Conservation (phyloP, 1,140 invertebrate genomes). For the Rhyacophila brunnea region DNA sequence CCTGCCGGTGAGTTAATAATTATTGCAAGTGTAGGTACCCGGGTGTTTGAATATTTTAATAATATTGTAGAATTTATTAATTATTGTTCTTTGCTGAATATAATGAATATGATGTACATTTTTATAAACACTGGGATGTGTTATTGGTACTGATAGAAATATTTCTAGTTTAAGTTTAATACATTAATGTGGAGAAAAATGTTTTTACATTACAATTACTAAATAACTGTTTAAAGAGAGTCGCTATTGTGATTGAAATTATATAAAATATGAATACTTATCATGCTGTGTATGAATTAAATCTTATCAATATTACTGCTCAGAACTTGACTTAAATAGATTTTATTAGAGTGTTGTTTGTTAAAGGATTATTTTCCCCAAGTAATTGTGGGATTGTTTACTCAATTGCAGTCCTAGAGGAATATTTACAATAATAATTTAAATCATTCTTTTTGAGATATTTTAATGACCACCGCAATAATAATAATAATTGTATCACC, state of each 20-base stretch:
- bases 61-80: too few relatives aligned
- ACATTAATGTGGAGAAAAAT: constrained; percentile 7
- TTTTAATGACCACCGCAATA: too few relatives aligned
- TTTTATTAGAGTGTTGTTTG: neutral
- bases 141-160: constrained; percentile 18
- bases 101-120: neutral
- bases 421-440: neutral
- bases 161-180: constrained; percentile 19
- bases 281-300: constrained; percentile 28
- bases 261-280: constrained; percentile 22
- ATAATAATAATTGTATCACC: too few relatives aligned
- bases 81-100: too few relatives aligned
- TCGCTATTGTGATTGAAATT: constrained; percentile 28
- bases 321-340: constrained; percentile 10
- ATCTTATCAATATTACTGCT: constrained; percentile 15
- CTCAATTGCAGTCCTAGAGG: neutral
- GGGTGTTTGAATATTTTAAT: too few relatives aligned
- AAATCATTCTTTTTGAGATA: neutral
- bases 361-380: neutral
- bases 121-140: constrained; percentile 12
- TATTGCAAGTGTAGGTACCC: too few relatives aligned
- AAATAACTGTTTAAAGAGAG: constrained; percentile 10
- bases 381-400: too few relatives aligned
- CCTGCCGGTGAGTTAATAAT: too few relatives aligned
- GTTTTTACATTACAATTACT: constrained; percentile 9